phyloP scores from a whole-genome alignment of 2,797 vertebrate genomes.

The Oreortyx pictus region DNA sequence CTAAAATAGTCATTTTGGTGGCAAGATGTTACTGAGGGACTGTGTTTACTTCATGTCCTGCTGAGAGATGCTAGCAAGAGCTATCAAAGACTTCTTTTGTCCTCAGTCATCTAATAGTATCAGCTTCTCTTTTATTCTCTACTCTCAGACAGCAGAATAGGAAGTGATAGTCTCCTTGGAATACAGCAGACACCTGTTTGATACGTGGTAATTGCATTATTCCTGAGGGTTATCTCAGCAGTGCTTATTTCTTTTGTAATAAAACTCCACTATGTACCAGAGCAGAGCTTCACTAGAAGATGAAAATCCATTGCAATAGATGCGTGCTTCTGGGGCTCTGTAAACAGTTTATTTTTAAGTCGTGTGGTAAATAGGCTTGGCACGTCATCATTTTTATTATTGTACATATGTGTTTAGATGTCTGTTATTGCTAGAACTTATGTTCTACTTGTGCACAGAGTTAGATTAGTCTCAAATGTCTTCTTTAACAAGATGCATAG shows the following conservation, averaged over 20 bases:
- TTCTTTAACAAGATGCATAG: neutral
- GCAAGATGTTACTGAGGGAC: neutral
- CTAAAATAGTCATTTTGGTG: conserved; percentile 7
- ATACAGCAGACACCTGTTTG: conserved; percentile 70
- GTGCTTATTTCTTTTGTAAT: conserved; percentile 53
- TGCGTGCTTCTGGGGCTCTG: neutral
- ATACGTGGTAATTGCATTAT: conserved; percentile 70
- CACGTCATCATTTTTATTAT: neutral
- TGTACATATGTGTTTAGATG: neutral
- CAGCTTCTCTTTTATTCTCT: conserved; percentile 61
- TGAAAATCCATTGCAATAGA: neutral
- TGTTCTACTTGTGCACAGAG: neutral
- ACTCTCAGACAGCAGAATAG: conserved; percentile 37
- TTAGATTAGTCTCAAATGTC: neutral
- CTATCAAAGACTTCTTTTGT: conserved; percentile 50
- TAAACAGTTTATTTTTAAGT: neutral
- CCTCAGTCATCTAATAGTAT: conserved; percentile 62
- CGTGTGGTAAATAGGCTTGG: neutral
- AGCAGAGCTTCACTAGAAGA: neutral
- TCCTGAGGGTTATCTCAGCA: conserved; percentile 61
- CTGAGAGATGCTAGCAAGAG: conserved; percentile 53
- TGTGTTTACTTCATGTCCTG: conserved; percentile 22
- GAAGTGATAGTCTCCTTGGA: conserved; percentile 67
- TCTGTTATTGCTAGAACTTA: neutral
- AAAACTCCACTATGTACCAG: conserved; percentile 19